Conservation (phyloP, 2,888 invertebrate genomes). For the Drosophila prolongata region DNA sequence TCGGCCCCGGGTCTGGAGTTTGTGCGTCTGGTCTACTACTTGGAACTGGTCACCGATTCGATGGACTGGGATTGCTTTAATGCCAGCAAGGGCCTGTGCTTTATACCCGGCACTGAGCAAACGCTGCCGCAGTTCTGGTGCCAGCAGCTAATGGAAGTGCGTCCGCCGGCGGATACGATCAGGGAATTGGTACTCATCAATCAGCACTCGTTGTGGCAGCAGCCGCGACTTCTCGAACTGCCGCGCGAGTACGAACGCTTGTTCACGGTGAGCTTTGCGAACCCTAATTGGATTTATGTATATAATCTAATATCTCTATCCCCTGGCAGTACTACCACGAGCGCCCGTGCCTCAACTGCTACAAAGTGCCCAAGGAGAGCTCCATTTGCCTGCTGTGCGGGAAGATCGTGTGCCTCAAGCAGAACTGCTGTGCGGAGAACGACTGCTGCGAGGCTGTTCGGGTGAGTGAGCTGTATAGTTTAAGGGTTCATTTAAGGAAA, state of each 20-base stretch:
- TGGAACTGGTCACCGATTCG: slow-evolving; percentile 89
- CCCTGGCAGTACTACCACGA: slow-evolving; percentile 92
- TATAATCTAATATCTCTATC: not conserved
- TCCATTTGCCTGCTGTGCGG: slow-evolving; percentile 97
- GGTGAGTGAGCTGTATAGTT: slow-evolving; percentile 84
- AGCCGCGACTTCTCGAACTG: slow-evolving; percentile 92
- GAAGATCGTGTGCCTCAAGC: slow-evolving; percentile 95
- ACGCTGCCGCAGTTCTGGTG: slow-evolving; percentile 89
- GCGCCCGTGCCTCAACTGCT: slow-evolving; percentile 94
- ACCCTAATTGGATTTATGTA: no score
- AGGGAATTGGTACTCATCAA: slow-evolving; percentile 88
- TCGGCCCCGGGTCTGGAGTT: slow-evolving; percentile 89
- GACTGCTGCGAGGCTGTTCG: slow-evolving; percentile 94
- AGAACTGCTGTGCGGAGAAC: slow-evolving; percentile 93
- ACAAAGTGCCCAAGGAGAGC: slow-evolving; percentile 95
- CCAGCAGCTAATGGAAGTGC: slow-evolving; percentile 87
- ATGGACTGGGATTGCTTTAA: slow-evolving; percentile 89
- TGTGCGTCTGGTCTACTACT: slow-evolving; percentile 90
- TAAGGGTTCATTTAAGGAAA: not conserved
- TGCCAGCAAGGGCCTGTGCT: slow-evolving; percentile 87
- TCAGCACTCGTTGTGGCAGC: slow-evolving; percentile 91
- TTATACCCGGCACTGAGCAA: slow-evolving; percentile 86
- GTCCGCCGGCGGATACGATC: slow-evolving; percentile 83
- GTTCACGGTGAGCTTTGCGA: slow-evolving; percentile 88
- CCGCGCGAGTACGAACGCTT: slow-evolving; percentile 96